Evolutionary conservation across 2,888 invertebrate genomes (phyloP), one percentile per base, ranked within the genome.

Genomic region (Poecilobothrus nobilitatus): DNA sequence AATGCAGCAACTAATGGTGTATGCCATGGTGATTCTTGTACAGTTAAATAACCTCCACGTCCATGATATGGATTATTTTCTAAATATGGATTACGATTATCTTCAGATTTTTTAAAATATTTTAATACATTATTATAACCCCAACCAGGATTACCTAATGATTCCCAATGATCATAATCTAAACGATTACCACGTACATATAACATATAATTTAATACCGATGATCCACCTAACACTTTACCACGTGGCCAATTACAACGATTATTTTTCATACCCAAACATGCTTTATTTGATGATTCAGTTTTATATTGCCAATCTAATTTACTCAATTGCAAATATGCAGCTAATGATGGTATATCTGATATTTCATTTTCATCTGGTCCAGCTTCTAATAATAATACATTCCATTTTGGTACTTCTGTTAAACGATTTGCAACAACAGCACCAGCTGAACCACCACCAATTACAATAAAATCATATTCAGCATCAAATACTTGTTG

Each of bases 291-390:
- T 3, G 91, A 91, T 0, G 93, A 91, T 77, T 94, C 92, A 0
- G 92, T 93, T 83, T 93, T 94, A 82, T 94, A 95, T 74, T 90
- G 89, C 94, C 94, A 95, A 81, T 95, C 94, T 71, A 94, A 81
- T 78, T 91, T 90, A 72, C 91, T 91, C 70, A 94, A 84, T 81
- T 95, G 94, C 66, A 95, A 83, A 79, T 94, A 95, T 0, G 91
- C 92, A 0, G 94, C 91, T 75, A 94, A 79, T 66, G 93, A 92
- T 37, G 94, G 94, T 70, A 94, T 93, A 79, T 94, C 94, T 2
- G 91, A 89, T 72, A 93, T 90, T 82, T 94, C 92, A 81, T 92
- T 93, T 79, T 94, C 94, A 75, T 93, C 92, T 1, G 91, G 91
- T 34, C 94, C 94, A 64, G 91, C 92, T 82, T 94, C 94, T 67